Evolutionary conservation across 2,888 invertebrate genomes (phyloP).

Genomic region (Troides aeacus): DNA sequence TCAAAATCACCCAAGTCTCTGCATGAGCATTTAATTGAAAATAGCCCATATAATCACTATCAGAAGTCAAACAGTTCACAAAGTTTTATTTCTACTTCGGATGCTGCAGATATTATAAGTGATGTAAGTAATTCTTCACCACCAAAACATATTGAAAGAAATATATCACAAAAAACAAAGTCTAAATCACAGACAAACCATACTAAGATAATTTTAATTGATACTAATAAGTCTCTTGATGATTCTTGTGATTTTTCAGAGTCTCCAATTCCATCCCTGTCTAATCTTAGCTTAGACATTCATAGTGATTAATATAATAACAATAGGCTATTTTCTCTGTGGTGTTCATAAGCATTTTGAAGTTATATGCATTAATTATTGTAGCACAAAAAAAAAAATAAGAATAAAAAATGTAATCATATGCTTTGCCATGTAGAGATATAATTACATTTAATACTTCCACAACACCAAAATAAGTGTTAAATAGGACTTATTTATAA

Average conservation of each 20-base stretch:
- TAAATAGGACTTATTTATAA: background rate
- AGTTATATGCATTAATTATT: background rate
- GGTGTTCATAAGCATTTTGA: background rate
- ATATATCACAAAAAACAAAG: constrained; percentile 30
- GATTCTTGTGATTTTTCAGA: constrained; percentile 70
- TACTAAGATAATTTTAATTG: constrained; percentile 31
- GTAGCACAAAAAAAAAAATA: background rate
- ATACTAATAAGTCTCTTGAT: constrained; percentile 48
- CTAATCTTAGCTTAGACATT: constrained; percentile 71
- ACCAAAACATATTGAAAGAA: constrained; percentile 42
- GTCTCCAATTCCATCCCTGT: constrained; percentile 68
- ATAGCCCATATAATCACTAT: constrained; percentile 44
- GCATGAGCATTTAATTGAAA: constrained; percentile 36
- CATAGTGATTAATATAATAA: constrained; percentile 58
- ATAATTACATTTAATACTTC: background rate
- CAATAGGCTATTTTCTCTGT: background rate
- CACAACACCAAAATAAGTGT: background rate
- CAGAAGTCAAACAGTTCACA: constrained; percentile 59
- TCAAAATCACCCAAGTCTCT: constrained; percentile 34
- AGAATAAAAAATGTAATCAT: background rate
- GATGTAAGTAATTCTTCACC: constrained; percentile 55
- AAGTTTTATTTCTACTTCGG: constrained; percentile 70
- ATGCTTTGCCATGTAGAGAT: background rate
- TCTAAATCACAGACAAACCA: constrained; percentile 34
- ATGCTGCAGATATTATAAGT: constrained; percentile 71